Conservation (phyloP, 2,797 vertebrate species). For the Dryobates pubescens region DNA sequence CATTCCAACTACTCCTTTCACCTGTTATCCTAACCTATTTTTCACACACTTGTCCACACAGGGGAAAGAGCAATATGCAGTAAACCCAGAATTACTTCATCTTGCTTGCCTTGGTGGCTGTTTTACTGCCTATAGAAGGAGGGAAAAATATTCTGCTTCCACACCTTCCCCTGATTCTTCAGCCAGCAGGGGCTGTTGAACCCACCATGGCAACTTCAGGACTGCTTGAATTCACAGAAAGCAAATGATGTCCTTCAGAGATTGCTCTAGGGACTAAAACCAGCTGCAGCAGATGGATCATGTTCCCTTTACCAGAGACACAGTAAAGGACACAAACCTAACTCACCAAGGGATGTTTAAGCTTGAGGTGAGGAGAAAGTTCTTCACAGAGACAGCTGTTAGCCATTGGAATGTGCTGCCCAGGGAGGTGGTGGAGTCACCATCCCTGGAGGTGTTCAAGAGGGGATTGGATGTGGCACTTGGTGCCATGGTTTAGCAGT, state of each 20-base stretch:
- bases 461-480: too few relatives aligned
- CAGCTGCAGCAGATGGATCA: neutral
- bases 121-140: neutral
- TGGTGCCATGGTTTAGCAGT: too few relatives aligned
- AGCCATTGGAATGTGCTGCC: too few relatives aligned
- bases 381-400: too few relatives aligned
- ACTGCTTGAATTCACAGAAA: neutral
- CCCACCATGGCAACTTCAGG: neutral
- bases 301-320: neutral
- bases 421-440: too few relatives aligned
- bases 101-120: neutral
- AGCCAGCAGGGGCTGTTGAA: neutral
- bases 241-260: rapidly evolving
- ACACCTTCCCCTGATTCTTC: neutral
- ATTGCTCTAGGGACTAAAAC: neutral
- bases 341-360: neutral
- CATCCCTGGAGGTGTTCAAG: too few relatives aligned
- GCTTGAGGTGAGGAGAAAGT: too few relatives aligned
- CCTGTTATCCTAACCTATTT: neutral
- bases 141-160: neutral
- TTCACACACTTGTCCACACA: neutral
- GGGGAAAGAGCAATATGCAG: neutral
- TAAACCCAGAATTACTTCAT: too few relatives aligned
- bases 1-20: neutral
- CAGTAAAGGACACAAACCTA: neutral